Percentiles rank a stretch among this genome's conserved stretches.
phyloP scores from a whole-genome alignment of 2,888 invertebrate species.

The Dioctria linearis region DNA sequence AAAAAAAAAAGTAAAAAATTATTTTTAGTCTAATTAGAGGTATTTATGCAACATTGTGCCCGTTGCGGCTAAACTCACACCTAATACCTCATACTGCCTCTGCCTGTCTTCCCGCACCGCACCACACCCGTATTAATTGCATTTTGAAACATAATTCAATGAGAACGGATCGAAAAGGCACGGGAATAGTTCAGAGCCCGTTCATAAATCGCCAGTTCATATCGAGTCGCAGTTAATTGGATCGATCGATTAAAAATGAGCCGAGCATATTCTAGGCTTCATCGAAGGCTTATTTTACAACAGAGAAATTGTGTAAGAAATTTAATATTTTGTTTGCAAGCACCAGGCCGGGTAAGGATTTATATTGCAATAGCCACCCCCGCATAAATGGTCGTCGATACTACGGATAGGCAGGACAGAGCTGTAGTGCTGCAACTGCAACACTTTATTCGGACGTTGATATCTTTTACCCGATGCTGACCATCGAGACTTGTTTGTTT shows the following conservation, averaged over 20 bases:
- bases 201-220: slow-evolving; percentile 30
- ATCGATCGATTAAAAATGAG: slow-evolving; percentile 58
- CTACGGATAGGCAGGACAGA: neutral
- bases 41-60: slow-evolving; percentile 32
- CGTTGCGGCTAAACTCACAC: neutral
- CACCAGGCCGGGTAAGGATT: slow-evolving; percentile 50
- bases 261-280: slow-evolving; percentile 57
- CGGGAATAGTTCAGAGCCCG: neutral
- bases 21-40: slow-evolving; percentile 46
- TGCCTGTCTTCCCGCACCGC: neutral
- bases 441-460: slow-evolving; percentile 22
- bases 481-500: neutral
- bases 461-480: slow-evolving; percentile 5
- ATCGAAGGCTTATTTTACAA: slow-evolving; percentile 58
- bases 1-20: slow-evolving; percentile 7
- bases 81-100: neutral
- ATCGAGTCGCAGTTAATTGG: slow-evolving; percentile 56
- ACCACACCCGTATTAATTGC: slow-evolving; percentile 33
- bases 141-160: slow-evolving; percentile 42
- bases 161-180: slow-evolving; percentile 9
- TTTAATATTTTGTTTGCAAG: slow-evolving; percentile 57
- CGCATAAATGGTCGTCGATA: slow-evolving; percentile 44
- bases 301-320: slow-evolving; percentile 58
- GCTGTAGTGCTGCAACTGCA: neutral
- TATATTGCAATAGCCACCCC: slow-evolving; percentile 56